A percentile compares a stretch with the other conserved stretches of the same genome.
Evolutionary conservation across 1,140 invertebrate genomes (phyloP).

Genomic region (Drosophila lini): DNA sequence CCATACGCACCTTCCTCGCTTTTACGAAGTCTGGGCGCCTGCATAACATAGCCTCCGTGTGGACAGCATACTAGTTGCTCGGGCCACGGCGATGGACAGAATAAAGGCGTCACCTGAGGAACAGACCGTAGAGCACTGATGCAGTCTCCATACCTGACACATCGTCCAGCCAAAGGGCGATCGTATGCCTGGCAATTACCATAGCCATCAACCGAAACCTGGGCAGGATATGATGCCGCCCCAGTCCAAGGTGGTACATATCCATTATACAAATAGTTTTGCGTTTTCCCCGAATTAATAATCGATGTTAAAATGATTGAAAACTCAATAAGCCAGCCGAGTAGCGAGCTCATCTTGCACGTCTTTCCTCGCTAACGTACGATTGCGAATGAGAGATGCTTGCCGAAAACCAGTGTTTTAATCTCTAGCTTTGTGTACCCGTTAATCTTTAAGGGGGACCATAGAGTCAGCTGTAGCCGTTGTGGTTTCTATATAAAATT

Average conservation of each 20-base stretch:
- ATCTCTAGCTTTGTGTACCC: not conserved
- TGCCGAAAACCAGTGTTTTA: conserved; percentile 7
- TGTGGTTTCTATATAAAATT: not conserved
- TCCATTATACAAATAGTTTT: not conserved
- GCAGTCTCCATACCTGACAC: conserved; percentile 38
- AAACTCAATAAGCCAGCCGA: conserved; percentile 6
- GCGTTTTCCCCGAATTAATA: not conserved
- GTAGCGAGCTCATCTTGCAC: conserved; percentile 7
- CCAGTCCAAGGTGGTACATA: conserved; percentile 8
- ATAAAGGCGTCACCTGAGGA: conserved; percentile 23
- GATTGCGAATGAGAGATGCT: conserved; percentile 22
- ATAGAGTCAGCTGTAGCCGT: not conserved
- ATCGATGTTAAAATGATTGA: not conserved
- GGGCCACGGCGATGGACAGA: conserved; percentile 13
- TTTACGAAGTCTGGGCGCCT: conserved; percentile 1
- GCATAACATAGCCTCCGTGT: conserved; percentile 41
- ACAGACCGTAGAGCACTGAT: conserved; percentile 34
- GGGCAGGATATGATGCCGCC: not conserved
- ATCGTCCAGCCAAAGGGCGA: conserved; percentile 42
- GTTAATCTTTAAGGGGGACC: not conserved
- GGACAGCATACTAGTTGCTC: conserved; percentile 55
- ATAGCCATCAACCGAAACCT: conserved; percentile 22
- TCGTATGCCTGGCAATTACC: conserved; percentile 56
- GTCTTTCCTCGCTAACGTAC: conserved; percentile 13
- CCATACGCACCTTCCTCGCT: conserved; percentile 39